These are phyloP conservation scores for Hypanus sabinus DNA, from an alignment of 2,113 vertebrate species.

Conservation along the genomic window DNA sequence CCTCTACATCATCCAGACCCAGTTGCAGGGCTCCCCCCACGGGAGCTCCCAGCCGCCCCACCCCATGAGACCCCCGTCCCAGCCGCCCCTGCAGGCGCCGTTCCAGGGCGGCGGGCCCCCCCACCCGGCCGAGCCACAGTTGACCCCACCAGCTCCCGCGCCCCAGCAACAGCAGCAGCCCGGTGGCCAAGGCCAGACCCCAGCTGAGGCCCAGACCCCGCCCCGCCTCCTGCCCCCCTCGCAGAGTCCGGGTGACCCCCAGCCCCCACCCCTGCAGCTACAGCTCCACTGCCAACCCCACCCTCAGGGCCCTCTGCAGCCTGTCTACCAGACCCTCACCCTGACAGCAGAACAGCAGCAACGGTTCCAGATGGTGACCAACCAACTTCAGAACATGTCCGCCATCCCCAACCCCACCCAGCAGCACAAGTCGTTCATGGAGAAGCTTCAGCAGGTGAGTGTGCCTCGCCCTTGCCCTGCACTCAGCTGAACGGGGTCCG, in stretches of 20 bases:
- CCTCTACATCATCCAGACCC: slow-evolving; percentile 75
- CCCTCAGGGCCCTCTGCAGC: slow-evolving; percentile 50
- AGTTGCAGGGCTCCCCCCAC: slow-evolving; percentile 59
- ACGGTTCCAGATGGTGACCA: slow-evolving; percentile 68
- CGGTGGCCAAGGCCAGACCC: background rate
- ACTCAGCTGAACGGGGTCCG: too few relatives aligned
- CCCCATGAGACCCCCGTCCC: slow-evolving; percentile 41
- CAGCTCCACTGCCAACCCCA: slow-evolving; percentile 41
- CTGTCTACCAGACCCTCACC: slow-evolving; percentile 57
- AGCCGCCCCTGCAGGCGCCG: slow-evolving; percentile 43
- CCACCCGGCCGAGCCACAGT: slow-evolving; percentile 41
- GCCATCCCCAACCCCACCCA: slow-evolving; percentile 59
- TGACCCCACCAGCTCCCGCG: slow-evolving; percentile 1
- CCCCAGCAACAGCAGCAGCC: too few relatives aligned
- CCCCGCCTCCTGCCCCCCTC: slow-evolving; percentile 43
- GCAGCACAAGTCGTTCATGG: slow-evolving; percentile 75
- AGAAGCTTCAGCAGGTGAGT: slow-evolving; percentile 80
- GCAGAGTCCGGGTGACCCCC: slow-evolving; percentile 44
- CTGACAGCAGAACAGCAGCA: slow-evolving; percentile 67
- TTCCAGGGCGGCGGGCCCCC: slow-evolving; percentile 39
- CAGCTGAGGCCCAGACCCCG: slow-evolving; percentile 37
- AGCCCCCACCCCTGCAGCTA: slow-evolving; percentile 66
- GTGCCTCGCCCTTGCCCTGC: too few relatives aligned
- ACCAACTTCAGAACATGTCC: slow-evolving; percentile 69
- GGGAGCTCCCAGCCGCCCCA: background rate